Evolutionary conservation across 2,113 vertebrate species (phyloP), one percentile per base, ranked within the genome.

Genomic region (Megalops atlanticus): DNA sequence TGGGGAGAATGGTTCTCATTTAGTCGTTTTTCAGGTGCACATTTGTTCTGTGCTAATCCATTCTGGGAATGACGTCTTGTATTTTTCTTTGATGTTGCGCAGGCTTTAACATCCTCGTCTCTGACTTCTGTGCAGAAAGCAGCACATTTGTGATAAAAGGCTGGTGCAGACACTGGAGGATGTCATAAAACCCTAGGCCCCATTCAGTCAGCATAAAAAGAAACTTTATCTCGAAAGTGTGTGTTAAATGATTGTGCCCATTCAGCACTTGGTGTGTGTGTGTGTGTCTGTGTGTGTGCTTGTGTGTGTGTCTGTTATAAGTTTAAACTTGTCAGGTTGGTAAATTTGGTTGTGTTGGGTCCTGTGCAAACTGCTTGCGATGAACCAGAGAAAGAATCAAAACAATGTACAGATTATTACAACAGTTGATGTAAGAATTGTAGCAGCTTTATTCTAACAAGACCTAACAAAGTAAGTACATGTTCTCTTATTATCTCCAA

Each of bases 1-100:
- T 1, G 43, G 18, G 71, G 73, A 58, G 15, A 16, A 4, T 16
- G 68, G n/a, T 76, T 79, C 79, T n/a, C 69, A 58, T 39, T 82
- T 68, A 3, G 27, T 38, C 24, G 43, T 71, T 45, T 81, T 81
- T 83, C 77, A 81, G 79, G 80, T 74, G 49, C 70, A 49, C 45
- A 64, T 78, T 83, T 78, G 52, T 41, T 76, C 47, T 40, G 69
- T n/a, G 49, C 58, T 86, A 84, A 86, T 85, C 83, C 83, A 78
- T 86, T 80, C 71, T 69, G 49, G 75, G 64, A 83, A 83, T 81
- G 79, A 80, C 76, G 11, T 33, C 52, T 31, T 6, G 54, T 64
- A 33, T 71, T 78, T 74, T 74, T n/a, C 21, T 81, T 85, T 86
- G 77, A 83, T 85, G 81, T 87, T 54, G 82, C 39, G 5, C 54